These are phyloP conservation scores for Aphelenchoides bicaudatus DNA, from an alignment of 2,888 invertebrate species.

Conservation along the genomic window DNA sequence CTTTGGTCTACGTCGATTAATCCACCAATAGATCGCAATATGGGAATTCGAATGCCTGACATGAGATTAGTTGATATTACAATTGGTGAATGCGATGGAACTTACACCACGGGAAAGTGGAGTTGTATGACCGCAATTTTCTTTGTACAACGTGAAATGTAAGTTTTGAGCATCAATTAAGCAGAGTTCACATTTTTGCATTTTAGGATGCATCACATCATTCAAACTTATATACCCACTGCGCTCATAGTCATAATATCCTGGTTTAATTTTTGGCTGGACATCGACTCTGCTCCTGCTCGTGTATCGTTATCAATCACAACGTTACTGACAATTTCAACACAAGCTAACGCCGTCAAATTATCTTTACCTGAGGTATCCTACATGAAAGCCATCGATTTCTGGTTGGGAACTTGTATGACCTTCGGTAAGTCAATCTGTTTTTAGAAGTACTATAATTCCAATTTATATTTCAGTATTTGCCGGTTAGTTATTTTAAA, in stretches of 20 bases:
- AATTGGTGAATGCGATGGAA: slow-evolving; percentile 56
- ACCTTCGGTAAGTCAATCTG: no score
- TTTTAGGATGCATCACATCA: slow-evolving; percentile 67
- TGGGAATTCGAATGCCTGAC: slow-evolving; percentile 58
- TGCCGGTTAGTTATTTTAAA: not conserved
- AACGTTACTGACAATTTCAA: slow-evolving; percentile 42
- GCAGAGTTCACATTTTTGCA: no score
- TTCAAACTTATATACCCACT: slow-evolving; percentile 67
- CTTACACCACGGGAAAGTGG: slow-evolving; percentile 62
- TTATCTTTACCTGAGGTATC: slow-evolving; percentile 57
- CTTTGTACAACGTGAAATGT: slow-evolving; percentile 54
- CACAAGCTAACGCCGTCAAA: slow-evolving; percentile 58
- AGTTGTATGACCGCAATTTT: slow-evolving; percentile 66
- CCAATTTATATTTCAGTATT: no score
- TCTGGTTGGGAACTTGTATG: slow-evolving; percentile 62
- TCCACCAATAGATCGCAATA: slow-evolving; percentile 54
- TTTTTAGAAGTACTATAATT: no score
- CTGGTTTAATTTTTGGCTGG: slow-evolving; percentile 63
- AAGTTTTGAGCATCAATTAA: no score
- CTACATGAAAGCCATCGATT: slow-evolving; percentile 61
- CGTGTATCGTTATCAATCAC: slow-evolving; percentile 57
- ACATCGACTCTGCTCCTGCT: slow-evolving; percentile 59
- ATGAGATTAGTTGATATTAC: slow-evolving; percentile 49
- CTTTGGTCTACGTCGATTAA: slow-evolving; percentile 49
- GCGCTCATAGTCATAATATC: slow-evolving; percentile 67